Conservation (phyloP, 2,888 invertebrate genomes). For the Protodeltote pygarga region DNA sequence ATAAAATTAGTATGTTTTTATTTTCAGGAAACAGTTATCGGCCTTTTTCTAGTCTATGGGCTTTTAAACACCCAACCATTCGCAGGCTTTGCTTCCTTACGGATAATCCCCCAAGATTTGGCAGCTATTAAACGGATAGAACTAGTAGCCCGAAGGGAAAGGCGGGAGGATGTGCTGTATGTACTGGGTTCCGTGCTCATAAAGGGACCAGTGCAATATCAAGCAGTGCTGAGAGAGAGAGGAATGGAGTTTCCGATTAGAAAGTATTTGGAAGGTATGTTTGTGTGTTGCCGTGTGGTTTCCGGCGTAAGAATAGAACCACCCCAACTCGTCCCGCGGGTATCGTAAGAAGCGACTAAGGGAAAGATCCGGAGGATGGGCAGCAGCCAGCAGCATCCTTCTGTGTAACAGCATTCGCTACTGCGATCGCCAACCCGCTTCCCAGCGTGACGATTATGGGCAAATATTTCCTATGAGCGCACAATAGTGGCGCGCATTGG, state of each 20-base stretch:
- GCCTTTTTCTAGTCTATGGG: constrained; percentile 73
- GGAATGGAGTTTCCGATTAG: constrained; percentile 66
- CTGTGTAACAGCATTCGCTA: no score
- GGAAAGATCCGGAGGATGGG: no score
- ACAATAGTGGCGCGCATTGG: no score
- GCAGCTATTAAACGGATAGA: constrained; percentile 60
- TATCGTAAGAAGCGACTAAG: no score
- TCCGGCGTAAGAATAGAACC: no score
- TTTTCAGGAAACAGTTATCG: constrained; percentile 70
- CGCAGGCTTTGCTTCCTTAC: constrained; percentile 61
- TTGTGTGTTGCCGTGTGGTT: no score
- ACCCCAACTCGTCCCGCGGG: no score
- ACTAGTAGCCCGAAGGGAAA: constrained; percentile 57
- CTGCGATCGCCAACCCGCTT: no score
- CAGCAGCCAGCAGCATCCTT: no score
- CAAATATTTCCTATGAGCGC: no score
- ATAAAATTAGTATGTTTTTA: not conserved
- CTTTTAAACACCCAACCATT: constrained; percentile 72
- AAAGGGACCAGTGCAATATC: constrained; percentile 63
- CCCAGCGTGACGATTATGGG: no score
- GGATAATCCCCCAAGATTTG: constrained; percentile 67
- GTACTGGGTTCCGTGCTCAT: constrained; percentile 67
- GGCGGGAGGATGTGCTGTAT: constrained; percentile 68
- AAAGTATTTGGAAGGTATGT: constrained; percentile 74
- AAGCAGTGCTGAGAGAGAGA: constrained; percentile 61